phyloP scores from a whole-genome alignment of 23 tunicate genomes.

The Diplosoma virens region DNA sequence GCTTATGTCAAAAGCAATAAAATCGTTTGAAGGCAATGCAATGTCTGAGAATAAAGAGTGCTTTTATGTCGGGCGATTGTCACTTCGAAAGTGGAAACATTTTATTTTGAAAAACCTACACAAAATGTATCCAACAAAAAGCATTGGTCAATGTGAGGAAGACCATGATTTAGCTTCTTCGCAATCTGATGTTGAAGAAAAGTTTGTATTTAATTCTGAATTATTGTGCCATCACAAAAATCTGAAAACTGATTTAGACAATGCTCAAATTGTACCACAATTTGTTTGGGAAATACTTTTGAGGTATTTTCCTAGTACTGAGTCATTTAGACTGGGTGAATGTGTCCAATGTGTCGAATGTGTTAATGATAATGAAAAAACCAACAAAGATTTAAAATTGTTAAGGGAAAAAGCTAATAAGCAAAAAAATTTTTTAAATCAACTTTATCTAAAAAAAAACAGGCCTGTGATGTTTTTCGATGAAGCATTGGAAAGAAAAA shows the following conservation, averaged over 20 bases:
- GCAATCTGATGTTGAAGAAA: constrained; percentile 28
- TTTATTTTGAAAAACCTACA: constrained; percentile 29
- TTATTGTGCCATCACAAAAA: constrained; percentile 55
- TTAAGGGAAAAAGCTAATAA: constrained; percentile 26
- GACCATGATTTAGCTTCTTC: not conserved
- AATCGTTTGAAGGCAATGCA: not conserved
- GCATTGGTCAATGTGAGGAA: not conserved
- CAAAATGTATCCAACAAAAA: not conserved
- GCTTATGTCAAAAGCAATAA: constrained; percentile 29
- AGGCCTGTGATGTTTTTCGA: constrained; percentile 22
- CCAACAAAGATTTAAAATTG: not conserved
- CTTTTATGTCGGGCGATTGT: constrained; percentile 56
- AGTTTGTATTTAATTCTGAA: constrained; percentile 48
- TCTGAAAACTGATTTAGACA: constrained; percentile 11
- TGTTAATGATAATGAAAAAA: constrained; percentile 6
- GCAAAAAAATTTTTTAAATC: constrained; percentile 41
- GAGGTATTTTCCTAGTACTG: constrained; percentile 60
- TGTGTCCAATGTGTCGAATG: constrained; percentile 36
- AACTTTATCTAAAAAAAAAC: constrained; percentile 58
- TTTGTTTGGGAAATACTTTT: constrained; percentile 49
- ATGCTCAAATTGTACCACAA: constrained; percentile 38
- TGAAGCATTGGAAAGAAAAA: not conserved
- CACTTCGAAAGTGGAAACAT: constrained; percentile 70
- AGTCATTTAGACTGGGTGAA: not conserved
- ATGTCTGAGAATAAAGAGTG: not conserved